Base-by-base conservation (phyloP, 2,113 vertebrate genomes). In the Melanerpes formicivorus region DNA sequence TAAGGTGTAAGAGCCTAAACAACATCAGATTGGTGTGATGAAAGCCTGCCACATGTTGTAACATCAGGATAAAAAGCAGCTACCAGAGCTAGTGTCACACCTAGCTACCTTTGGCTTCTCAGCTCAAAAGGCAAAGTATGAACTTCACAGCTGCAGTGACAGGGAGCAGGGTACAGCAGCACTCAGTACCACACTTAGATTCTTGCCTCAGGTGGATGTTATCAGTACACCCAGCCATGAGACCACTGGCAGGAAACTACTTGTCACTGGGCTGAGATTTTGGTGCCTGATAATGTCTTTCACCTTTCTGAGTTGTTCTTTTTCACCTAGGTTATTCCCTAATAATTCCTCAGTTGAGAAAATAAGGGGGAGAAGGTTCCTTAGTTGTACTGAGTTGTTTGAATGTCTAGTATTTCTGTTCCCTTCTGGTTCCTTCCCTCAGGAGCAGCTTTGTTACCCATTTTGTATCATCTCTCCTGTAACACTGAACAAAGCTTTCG, bases 171-270 rank as follows among this genome's bases (percentile, higher is more conserved):
- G n/a, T 14, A 16, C 18, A 48, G 79, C n/a, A 25, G 48, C 15
- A 21, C n/a, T n/a, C 9, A 1, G 18, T 2, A 0, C 3, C 5
- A 7, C 6, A 27, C 63, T 18, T 13, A 17, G 2, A 1, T 55
- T 27, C 71, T 69, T 1, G 1, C n/a, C 55, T 46, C 1, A 0
- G n/a, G 55, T 60, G 78, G 62, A 1, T 37, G 22, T 37, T n/a
- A 18, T 9, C 67, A 26, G 59, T 25, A 17, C 21, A 5, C 37
- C 5, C n/a, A 55, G 46, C 16, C 26, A 26, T 16, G 3, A 30
- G 6, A 2, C 16, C 22, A 1, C 19, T 27, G 25, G 21, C n/a
- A 54, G 34, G 55, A 26, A 22, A 9, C 30, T 10, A n/a, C 14
- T 9, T n/a, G 30, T 46, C 59, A 14, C 18, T 37, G 26, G 8